Evolutionary conservation across 2,797 vertebrate genomes (phyloP), one percentile per base, ranked within the genome.

Genomic region (Cuniculus paca): DNA sequence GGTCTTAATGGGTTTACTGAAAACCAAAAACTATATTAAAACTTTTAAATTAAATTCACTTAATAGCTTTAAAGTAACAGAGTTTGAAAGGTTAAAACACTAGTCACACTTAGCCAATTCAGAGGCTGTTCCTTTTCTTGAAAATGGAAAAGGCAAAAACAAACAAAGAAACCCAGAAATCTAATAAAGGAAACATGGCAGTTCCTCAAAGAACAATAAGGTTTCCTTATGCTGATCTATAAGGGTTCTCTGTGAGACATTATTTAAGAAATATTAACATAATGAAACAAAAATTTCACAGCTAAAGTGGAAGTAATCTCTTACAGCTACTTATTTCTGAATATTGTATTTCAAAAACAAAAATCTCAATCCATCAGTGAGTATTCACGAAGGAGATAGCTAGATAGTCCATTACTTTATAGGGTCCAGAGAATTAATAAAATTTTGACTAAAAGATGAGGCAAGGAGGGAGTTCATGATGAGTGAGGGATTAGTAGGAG

Each of bases 41-140:
- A 72, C 26, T 42, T 39, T 72, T 36, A 36, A 70, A 70, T 65
- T 70, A 70, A 17, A 7, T 65, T 54, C 17, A 54, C 52, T 52
- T 63, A 65, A 45, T 2, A 81, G 50, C 82, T 95, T 87, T 2
- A 56, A 74, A 39, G 79, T 94, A 88, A 85, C 5, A 87, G 34
- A 95, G 88, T 96, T 75, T 70, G n/a, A 58, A 95, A 85, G 24
- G 84, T 11, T 63, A 80, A 90, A 93, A 75, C 36, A 58, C 45
- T 87, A 95, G 19, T 39, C 12, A 56, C 61, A 68, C 83, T 96
- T 84, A 48, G n/a, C 75, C 75, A 96, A 60, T 20, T 88, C 26
- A 77, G 74, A 61, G 52, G 36, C 14, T 70, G 16, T 83, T 31
- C 79, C 4, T 48, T 70, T 95, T 89, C 75, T 74, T 61, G 0